Percentiles rank a stretch among this genome's conserved stretches.
phyloP scores from a whole-genome alignment of 2,888 invertebrate species.

The Colostygia pectinataria region DNA sequence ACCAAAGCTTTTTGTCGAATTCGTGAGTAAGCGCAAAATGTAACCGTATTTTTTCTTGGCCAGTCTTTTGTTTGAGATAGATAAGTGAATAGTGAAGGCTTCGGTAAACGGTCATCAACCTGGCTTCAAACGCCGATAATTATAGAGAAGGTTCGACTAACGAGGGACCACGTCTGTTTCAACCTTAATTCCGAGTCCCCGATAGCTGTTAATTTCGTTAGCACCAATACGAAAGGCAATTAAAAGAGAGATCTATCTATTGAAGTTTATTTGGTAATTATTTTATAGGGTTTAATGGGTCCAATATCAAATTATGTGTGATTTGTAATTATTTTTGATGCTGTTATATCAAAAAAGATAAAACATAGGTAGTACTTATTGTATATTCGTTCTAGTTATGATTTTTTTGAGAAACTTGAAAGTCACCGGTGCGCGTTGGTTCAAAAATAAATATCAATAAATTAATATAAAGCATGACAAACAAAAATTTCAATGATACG shows the following conservation, averaged over 20 bases:
- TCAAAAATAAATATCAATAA: constrained; percentile 46
- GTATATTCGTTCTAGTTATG: background rate
- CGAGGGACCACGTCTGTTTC: constrained; percentile 53
- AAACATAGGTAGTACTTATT: background rate
- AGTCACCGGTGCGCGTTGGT: constrained; percentile 1
- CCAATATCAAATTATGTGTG: constrained; percentile 6
- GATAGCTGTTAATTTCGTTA: constrained; percentile 45
- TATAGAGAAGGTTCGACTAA: constrained; percentile 64
- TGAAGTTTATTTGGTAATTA: constrained; percentile 24
- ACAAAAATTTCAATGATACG: constrained; percentile 70
- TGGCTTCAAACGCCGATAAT: constrained; percentile 56
- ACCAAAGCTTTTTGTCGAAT: constrained; percentile 53
- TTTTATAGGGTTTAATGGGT: constrained; percentile 12
- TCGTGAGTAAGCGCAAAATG: constrained; percentile 72
- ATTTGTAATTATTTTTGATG: constrained; percentile 4
- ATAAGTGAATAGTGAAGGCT: constrained; percentile 71
- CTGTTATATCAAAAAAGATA: too few species aligned
- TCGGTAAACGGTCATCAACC: constrained; percentile 70
- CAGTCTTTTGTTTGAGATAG: constrained; percentile 71
- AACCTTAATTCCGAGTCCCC: constrained; percentile 32
- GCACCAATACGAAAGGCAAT: constrained; percentile 35
- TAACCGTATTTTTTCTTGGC: constrained; percentile 52
- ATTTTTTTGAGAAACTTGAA: background rate
- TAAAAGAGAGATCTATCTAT: constrained; percentile 30
- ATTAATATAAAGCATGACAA: constrained; percentile 71